These are phyloP conservation scores for Thysanoteuthis rhombus DNA, from an alignment of 2,888 invertebrate genomes.

Conservation along the genomic window DNA sequence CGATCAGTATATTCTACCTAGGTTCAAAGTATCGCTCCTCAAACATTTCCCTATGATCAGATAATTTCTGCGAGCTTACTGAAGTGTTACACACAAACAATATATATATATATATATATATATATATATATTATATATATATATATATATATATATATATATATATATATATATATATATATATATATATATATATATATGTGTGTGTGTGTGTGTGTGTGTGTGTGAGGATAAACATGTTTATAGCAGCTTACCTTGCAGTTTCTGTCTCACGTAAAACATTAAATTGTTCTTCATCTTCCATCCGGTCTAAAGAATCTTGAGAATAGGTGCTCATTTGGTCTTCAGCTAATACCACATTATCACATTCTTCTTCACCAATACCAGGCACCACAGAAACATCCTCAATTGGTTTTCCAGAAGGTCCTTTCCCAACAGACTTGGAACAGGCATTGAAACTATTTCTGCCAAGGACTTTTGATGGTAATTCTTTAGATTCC, in stretches of 20 bases:
- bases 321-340: neutral
- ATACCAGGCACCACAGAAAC: neutral
- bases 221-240: too few relatives aligned
- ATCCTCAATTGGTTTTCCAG: neutral
- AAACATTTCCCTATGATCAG: too few relatives aligned
- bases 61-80: too few relatives aligned
- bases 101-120: too few relatives aligned
- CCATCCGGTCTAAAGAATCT: slow-evolving; percentile 18
- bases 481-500: neutral
- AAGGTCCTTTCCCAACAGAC: neutral
- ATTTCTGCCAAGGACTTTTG: neutral
- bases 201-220: too few relatives aligned
- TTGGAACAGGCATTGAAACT: neutral
- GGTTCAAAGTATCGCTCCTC: too few relatives aligned
- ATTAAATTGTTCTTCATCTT: neutral
- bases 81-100: too few relatives aligned
- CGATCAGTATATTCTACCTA: too few relatives aligned
- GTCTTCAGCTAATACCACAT: neutral
- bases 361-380: neutral
- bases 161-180: too few relatives aligned
- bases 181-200: too few relatives aligned
- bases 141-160: too few relatives aligned
- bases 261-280: neutral
- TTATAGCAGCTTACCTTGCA: neutral
- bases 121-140: too few relatives aligned